Evolutionary conservation across 2,888 invertebrate species (phyloP), one percentile per base, ranked within the genome.

Genomic region (Linnaemya vulpina): DNA sequence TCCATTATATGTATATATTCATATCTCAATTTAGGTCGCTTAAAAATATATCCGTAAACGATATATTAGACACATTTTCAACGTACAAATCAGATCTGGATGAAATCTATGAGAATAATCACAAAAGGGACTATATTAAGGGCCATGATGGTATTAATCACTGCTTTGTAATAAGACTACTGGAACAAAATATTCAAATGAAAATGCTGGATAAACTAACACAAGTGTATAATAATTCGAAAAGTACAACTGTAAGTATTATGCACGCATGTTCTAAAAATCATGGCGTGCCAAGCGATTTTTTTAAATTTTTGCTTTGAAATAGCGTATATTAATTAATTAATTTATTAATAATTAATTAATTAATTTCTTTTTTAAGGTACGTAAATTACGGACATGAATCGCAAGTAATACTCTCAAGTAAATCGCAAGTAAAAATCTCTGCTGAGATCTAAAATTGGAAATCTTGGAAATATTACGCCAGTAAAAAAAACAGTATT

Each of bases 151-250:
- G 87, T 0, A 79, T 86, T n/a, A 85, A 87, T 78, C 86, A 87
- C 20, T 83, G 83, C 53, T 70, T 84, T 38, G 83, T 87, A 17
- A 87, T 87, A 67, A 63, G 83, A 20, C 70, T 87, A 1, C 73
- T 86, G 8, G 71, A 79, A 65, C 68, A 58, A 11, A 62, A 75
- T 53, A 70, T 46, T 8, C 84, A 80, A 79, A 63, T 81, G 67
- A 82, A 86, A 71, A 87, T 87, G 86, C 49, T 87, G 68, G 73
- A 87, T 25, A 87, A 83, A 58, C 46, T 87, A 63, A 78, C 68
- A 0, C 80, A 84, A 60, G 76, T 55, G 20, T 87, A 87, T 46
- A 75, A 78, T 20, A 65, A 38, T 15, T 25, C 51, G 9, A 71
- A 75, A 1, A 79, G 49, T 53, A 55, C 85, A 75, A 65, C 71